These are phyloP conservation scores for Rhodeus uyekii DNA, from an alignment of 2,797 vertebrate species.

Conservation along the genomic window DNA sequence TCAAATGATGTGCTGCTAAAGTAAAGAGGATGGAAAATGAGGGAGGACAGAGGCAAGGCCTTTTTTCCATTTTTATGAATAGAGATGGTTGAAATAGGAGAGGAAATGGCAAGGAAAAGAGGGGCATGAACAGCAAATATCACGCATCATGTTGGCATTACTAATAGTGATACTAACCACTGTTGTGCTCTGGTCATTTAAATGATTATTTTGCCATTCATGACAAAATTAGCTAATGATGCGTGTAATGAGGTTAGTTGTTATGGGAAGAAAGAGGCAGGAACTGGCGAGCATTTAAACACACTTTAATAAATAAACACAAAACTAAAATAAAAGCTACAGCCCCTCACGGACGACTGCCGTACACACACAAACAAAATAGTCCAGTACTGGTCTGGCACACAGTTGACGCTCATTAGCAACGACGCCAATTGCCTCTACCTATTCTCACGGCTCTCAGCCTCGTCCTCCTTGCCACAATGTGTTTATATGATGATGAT, in stretches of 20 bases:
- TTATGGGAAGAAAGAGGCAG: too few relatives aligned
- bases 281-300: too few relatives aligned
- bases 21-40: neutral
- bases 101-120: neutral
- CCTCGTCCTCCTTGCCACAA: too few relatives aligned
- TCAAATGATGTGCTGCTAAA: neutral
- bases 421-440: too few relatives aligned
- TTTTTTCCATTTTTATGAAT: slow-evolving; percentile 1
- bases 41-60: neutral
- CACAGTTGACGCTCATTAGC: too few relatives aligned
- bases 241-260: too few relatives aligned
- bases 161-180: neutral
- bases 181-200: neutral
- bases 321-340: too few relatives aligned
- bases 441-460: too few relatives aligned
- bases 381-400: too few relatives aligned
- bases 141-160: neutral
- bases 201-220: neutral
- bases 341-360: too few relatives aligned
- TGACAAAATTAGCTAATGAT: neutral
- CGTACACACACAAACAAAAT: too few relatives aligned
- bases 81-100: neutral
- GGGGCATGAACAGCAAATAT: neutral
- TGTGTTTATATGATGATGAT: neutral
- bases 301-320: too few relatives aligned